phyloP scores from a whole-genome alignment of 53 echinoderm and acorn worm genomes.

The Astropecten irregularis region DNA sequence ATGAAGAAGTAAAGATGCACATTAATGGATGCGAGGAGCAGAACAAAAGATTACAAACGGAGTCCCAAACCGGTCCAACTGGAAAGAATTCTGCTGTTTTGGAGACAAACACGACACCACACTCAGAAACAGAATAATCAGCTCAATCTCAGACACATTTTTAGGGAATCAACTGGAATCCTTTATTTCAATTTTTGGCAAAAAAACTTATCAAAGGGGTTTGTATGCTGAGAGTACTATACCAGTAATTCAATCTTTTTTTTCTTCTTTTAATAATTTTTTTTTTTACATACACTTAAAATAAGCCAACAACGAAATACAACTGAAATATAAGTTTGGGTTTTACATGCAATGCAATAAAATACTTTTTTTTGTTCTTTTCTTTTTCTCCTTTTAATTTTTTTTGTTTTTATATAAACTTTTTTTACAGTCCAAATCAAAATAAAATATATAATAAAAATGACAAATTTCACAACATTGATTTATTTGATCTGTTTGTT shows the following conservation, averaged over 20 bases:
- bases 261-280: conserved; percentile 11
- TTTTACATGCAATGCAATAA: conserved; percentile 46
- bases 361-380: conserved; percentile 1
- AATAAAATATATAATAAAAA: conserved; percentile 27
- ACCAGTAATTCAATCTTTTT: neutral
- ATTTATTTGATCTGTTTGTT: too few relatives aligned
- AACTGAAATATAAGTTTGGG: conserved; percentile 30
- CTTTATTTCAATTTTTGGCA: conserved; percentile 55
- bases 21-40: too few relatives aligned
- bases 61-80: too few relatives aligned
- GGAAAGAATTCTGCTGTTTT: too few relatives aligned
- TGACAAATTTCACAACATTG: neutral
- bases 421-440: conserved; percentile 20
- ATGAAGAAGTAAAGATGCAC: too few relatives aligned
- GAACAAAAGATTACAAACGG: too few relatives aligned
- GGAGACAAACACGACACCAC: too few relatives aligned
- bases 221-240: conserved; percentile 37
- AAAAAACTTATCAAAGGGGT: conserved; percentile 19
- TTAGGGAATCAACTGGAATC: conserved; percentile 58
- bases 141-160: too few relatives aligned
- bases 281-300: conserved; percentile 32
- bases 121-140: too few relatives aligned
- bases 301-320: conserved; percentile 23
- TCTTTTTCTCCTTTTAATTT: neutral
- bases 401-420: neutral